Evolutionary conservation across 2,113 vertebrate species (phyloP).

Genomic region (Capreolus pygargus): DNA sequence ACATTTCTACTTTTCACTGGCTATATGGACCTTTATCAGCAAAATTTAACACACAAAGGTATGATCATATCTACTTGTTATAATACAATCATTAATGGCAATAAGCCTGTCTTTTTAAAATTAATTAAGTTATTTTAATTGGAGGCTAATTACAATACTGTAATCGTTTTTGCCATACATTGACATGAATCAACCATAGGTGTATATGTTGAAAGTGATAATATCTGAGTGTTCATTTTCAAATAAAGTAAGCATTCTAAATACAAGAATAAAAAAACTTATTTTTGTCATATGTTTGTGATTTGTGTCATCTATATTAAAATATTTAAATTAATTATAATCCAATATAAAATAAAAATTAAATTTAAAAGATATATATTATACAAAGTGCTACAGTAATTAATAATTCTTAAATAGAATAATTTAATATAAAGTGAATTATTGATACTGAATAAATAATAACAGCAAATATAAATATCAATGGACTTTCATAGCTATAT

Average conservation of each 20-base stretch:
- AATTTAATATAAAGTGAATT: background rate
- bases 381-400: background rate
- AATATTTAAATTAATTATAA: background rate
- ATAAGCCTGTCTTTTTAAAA: background rate
- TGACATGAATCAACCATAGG: background rate
- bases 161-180: accelerated
- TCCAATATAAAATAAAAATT: background rate
- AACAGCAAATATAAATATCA: background rate
- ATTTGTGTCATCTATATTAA: background rate
- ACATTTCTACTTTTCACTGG: background rate
- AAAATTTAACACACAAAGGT: background rate
- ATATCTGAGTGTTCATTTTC: background rate
- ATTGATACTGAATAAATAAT: background rate
- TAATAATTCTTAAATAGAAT: background rate
- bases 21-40: background rate
- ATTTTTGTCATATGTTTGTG: background rate
- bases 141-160: background rate
- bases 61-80: background rate
- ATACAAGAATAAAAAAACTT: background rate
- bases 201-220: background rate
- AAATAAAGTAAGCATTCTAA: background rate
- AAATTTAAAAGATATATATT: background rate
- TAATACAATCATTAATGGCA: background rate
- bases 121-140: background rate
- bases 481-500: background rate